Percentiles rank a stretch among this genome's conserved stretches.
Conservation (phyloP, 2,113 vertebrate species). For the Carassius auratus region DNA sequence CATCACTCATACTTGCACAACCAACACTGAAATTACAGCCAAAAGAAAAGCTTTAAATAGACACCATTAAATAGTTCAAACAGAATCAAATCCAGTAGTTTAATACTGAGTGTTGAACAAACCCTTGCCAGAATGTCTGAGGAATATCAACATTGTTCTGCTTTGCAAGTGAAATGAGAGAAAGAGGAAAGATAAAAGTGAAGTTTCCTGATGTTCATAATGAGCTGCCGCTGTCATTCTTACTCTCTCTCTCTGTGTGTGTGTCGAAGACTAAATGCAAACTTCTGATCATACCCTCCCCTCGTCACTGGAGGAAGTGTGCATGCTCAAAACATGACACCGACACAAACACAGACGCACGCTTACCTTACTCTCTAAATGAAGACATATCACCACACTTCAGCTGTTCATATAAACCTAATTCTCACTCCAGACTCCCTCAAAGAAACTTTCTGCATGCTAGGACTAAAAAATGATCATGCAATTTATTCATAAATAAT, state of each 20-base stretch:
- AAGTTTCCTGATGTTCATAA: too few species aligned
- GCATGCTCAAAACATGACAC: not conserved
- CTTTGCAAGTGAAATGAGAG: not conserved
- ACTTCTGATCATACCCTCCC: not conserved
- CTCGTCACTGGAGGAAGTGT: constrained; percentile 9
- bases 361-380: not conserved
- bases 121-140: not conserved
- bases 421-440: not conserved
- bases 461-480: not conserved
- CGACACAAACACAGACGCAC: not conserved
- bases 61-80: constrained; percentile 3
- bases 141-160: not conserved
- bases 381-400: not conserved
- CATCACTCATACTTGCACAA: not conserved
- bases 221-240: not conserved
- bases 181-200: not conserved
- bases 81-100: constrained; percentile 1
- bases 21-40: not conserved
- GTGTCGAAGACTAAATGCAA: not conserved
- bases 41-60: not conserved
- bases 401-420: not conserved
- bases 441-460: not conserved
- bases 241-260: not conserved
- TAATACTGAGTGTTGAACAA: constrained; percentile 2
- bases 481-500: not conserved